Evolutionary conservation across 2,113 vertebrate species (phyloP).

Genomic region (Antechinus stuartii): DNA sequence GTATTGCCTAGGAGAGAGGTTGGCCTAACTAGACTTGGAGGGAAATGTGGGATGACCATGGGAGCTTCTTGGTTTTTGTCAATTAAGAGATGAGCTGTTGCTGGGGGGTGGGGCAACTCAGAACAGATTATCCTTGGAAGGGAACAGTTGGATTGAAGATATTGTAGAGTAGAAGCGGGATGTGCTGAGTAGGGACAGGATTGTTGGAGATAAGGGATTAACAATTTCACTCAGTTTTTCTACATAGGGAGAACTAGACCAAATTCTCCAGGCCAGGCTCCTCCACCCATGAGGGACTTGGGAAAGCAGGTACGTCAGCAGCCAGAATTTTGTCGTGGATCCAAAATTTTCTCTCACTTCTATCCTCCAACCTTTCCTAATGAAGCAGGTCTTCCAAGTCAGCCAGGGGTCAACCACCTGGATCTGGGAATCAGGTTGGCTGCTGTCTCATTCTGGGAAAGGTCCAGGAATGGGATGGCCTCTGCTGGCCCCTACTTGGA

Average conservation of each 20-base stretch:
- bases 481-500: not conserved
- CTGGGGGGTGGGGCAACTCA: not conserved
- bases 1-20: not conserved
- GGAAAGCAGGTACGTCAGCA: constrained; percentile 35
- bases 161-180: not conserved
- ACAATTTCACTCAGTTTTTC: constrained; percentile 69
- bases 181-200: constrained; percentile 34
- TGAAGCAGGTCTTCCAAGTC: constrained; percentile 8
- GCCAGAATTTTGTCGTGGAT: constrained; percentile 70
- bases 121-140: not conserved
- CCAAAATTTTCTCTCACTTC: constrained; percentile 40
- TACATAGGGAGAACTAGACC: constrained; percentile 70
- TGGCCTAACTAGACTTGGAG: not conserved
- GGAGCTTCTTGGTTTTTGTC: not conserved
- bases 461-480: constrained; percentile 11
- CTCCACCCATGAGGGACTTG: constrained; percentile 71
- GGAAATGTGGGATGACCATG: not conserved
- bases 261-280: constrained; percentile 70
- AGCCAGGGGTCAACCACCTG: constrained; percentile 54
- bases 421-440: not conserved
- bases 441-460: constrained; percentile 4
- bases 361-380: constrained; percentile 5
- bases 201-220: constrained; percentile 61
- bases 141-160: not conserved
- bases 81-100: not conserved